Evolutionary conservation across 2,797 vertebrate genomes (phyloP).

Genomic region (Centroberyx gerrardi): DNA sequence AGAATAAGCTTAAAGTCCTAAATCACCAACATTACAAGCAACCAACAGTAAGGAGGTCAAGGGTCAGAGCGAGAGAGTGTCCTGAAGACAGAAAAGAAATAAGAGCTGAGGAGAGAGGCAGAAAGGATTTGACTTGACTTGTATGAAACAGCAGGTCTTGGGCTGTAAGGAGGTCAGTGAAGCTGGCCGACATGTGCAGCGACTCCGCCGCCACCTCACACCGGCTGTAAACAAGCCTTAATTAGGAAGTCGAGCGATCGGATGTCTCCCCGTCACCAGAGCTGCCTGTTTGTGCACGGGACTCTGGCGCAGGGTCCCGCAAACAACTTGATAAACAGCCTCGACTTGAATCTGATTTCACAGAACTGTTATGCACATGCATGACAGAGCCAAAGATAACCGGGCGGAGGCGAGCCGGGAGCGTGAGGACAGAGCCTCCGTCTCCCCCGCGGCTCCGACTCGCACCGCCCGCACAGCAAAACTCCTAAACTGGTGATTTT

Average conservation of each 20-base stretch:
- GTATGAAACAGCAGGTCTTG: neutral
- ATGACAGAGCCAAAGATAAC: slow-evolving; percentile 21
- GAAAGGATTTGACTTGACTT: neutral
- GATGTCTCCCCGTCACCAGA: slow-evolving; percentile 54
- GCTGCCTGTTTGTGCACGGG: slow-evolving; percentile 61
- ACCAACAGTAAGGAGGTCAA: too few species aligned
- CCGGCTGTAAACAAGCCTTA: slow-evolving; percentile 58
- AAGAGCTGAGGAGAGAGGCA: too few species aligned
- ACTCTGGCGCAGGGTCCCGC: neutral
- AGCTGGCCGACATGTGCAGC: slow-evolving; percentile 9
- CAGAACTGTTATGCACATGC: neutral
- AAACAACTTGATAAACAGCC: slow-evolving; percentile 41
- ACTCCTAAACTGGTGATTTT: neutral
- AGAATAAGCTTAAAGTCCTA: too few species aligned
- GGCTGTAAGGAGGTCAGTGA: neutral
- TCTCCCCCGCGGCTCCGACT: neutral
- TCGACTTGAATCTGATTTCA: slow-evolving; percentile 13
- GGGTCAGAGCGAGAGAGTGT: too few species aligned
- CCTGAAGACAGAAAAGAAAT: too few species aligned
- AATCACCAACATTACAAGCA: too few species aligned
- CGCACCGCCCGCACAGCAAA: neutral
- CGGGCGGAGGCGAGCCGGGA: neutral
- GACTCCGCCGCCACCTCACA: slow-evolving; percentile 21
- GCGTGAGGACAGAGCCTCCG: too few species aligned
- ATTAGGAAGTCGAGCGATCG: slow-evolving; percentile 60